phyloP scores from a whole-genome alignment of 2,888 invertebrate genomes.

The Xestia sexstrigata region DNA sequence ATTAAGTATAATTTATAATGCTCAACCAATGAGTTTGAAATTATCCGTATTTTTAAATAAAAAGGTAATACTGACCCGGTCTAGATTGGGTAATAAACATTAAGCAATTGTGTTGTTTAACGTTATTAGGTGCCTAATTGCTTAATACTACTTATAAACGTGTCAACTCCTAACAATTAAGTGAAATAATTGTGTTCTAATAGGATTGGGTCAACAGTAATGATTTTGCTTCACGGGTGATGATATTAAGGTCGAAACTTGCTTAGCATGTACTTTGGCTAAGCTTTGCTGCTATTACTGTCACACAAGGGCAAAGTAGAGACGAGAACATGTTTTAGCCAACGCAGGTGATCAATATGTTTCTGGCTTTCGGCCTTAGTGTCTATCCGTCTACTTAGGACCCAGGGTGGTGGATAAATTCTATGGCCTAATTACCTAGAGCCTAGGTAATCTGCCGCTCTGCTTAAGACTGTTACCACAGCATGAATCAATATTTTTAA shows the following conservation, averaged over 20 bases:
- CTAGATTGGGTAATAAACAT: constrained; percentile 11
- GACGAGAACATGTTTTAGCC: neutral
- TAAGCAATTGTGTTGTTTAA: neutral
- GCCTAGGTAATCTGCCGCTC: neutral
- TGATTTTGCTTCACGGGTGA: neutral
- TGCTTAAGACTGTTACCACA: neutral
- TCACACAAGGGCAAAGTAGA: neutral
- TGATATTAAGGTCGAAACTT: neutral
- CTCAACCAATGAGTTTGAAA: constrained; percentile 47
- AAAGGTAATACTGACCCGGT: constrained; percentile 12
- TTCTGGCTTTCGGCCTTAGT: neutral
- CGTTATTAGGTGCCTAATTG: neutral
- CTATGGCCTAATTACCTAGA: no score
- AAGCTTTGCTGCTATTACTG: neutral
- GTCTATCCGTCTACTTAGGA: no score
- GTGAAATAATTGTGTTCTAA: neutral
- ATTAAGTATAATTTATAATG: constrained; percentile 59
- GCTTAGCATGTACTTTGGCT: neutral
- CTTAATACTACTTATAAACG: neutral
- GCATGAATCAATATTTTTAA: neutral
- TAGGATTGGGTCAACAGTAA: neutral
- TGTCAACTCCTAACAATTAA: neutral
- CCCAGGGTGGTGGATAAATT: no score
- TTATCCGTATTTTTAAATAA: constrained; percentile 25
- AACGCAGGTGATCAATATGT: neutral